These are phyloP conservation scores for Drosophila paulistorum DNA, from an alignment of 1,140 invertebrate species.

Conservation along the genomic window DNA sequence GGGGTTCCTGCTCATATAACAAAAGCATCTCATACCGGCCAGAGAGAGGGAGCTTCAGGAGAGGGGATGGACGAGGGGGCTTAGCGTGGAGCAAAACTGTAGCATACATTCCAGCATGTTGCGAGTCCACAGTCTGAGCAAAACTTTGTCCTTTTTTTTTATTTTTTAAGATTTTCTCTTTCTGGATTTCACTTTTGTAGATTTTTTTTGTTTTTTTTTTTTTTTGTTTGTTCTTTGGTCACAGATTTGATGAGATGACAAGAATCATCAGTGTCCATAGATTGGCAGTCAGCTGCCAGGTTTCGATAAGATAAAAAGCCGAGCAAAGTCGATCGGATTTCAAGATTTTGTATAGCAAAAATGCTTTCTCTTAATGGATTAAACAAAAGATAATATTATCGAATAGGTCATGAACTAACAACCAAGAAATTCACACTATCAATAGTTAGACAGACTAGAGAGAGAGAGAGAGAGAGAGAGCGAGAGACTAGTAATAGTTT, in stretches of 20 bases:
- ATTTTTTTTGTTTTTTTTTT: constrained; percentile 51
- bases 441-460: too few relatives aligned
- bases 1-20: constrained; percentile 64
- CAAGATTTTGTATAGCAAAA: neutral
- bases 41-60: constrained; percentile 16
- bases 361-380: neutral
- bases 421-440: too few relatives aligned
- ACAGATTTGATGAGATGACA: constrained; percentile 23
- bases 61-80: constrained; percentile 2
- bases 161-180: constrained; percentile 33
- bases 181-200: constrained; percentile 18
- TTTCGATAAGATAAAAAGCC: constrained; percentile 1
- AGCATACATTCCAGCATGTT: constrained; percentile 44
- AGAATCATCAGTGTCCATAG: constrained; percentile 10
- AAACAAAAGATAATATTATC: too few relatives aligned
- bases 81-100: constrained; percentile 1
- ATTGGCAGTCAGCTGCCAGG: constrained; percentile 2
- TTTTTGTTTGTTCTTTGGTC: constrained; percentile 46
- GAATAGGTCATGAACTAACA: too few relatives aligned
- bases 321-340: neutral
- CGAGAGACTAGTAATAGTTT: too few relatives aligned
- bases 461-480: too few relatives aligned
- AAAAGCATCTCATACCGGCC: constrained; percentile 59
- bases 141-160: constrained; percentile 44
- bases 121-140: constrained; percentile 23